phyloP scores from a whole-genome alignment of 2,797 vertebrate species.

The Podarcis siculus region DNA sequence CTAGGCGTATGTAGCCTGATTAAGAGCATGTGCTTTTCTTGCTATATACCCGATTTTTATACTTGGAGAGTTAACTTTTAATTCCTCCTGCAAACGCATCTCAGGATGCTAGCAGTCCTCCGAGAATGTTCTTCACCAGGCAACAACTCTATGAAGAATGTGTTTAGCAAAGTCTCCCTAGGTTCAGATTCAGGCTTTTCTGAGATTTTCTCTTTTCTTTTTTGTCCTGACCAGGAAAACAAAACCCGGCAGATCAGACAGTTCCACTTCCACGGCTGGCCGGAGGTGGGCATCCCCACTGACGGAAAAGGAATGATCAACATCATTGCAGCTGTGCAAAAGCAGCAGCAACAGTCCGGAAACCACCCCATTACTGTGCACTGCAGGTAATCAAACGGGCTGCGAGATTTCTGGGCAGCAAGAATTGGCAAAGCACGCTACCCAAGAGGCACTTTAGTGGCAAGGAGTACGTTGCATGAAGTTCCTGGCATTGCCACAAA shows the following conservation, averaged over 20 bases:
- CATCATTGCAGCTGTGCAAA: conserved; percentile 96
- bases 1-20: neutral
- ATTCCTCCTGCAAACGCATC: too few relatives aligned
- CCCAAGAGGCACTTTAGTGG: too few relatives aligned
- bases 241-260: conserved; percentile 93
- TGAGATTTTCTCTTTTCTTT: neutral
- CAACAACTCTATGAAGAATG: neutral
- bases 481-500: neutral
- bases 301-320: conserved; percentile 98
- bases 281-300: conserved; percentile 94
- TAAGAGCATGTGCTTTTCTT: too few relatives aligned
- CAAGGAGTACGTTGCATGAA: too few relatives aligned
- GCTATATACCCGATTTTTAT: neutral
- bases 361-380: conserved; percentile 98
- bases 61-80: neutral
- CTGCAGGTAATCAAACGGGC: conserved; percentile 86
- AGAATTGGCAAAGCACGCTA: neutral
- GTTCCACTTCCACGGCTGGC: conserved; percentile 99
- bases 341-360: conserved; percentile 97
- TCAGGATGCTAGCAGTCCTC: neutral
- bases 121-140: neutral
- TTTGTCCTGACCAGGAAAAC: conserved; percentile 86
- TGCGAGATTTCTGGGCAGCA: neutral
- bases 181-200: neutral
- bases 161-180: too few relatives aligned